Percentiles rank a stretch among this genome's conserved stretches.
These are phyloP conservation scores for Bibio marci DNA, from an alignment of 2,888 invertebrate species.

Conservation along the genomic window DNA sequence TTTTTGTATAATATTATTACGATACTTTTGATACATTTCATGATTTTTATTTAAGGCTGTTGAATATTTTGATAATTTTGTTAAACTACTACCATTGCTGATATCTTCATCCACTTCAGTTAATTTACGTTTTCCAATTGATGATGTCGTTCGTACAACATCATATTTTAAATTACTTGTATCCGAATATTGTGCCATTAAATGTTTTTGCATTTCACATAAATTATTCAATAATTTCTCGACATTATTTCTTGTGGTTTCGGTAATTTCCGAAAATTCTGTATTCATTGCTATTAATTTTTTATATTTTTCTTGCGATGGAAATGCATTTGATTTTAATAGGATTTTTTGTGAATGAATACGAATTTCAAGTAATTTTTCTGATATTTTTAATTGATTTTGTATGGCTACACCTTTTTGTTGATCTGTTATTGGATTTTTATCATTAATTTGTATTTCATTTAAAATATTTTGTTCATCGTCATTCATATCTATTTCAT, in stretches of 20 bases:
- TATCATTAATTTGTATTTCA: not conserved
- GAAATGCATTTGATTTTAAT: conserved; percentile 59
- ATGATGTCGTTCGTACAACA: conserved; percentile 7
- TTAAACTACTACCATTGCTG: no score
- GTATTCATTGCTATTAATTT: conserved; percentile 29
- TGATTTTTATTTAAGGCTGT: conserved; percentile 37
- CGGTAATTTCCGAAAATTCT: conserved; percentile 34
- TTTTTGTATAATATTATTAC: conserved; percentile 71
- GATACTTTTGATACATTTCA: conserved; percentile 43
- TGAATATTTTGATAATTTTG: conserved; percentile 32
- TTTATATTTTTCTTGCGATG: conserved; percentile 39
- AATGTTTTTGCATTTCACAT: conserved; percentile 37
- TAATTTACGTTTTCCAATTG: conserved; percentile 12
- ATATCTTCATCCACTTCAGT: conserved; percentile 25
- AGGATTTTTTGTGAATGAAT: conserved; percentile 77
- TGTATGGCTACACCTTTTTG: conserved; percentile 50
- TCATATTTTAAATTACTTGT: conserved; percentile 35
- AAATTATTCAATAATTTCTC: conserved; percentile 44
- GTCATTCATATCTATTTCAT: conserved; percentile 22
- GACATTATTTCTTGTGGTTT: conserved; percentile 36
- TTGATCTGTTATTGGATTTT: not conserved
- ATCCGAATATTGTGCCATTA: conserved; percentile 49
- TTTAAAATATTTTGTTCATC: conserved; percentile 13
- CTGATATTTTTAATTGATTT: conserved; percentile 64
- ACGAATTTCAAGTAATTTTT: conserved; percentile 65